Evolutionary conservation across 1,140 invertebrate genomes (phyloP).

Genomic region (Euura saliciscinereae): DNA sequence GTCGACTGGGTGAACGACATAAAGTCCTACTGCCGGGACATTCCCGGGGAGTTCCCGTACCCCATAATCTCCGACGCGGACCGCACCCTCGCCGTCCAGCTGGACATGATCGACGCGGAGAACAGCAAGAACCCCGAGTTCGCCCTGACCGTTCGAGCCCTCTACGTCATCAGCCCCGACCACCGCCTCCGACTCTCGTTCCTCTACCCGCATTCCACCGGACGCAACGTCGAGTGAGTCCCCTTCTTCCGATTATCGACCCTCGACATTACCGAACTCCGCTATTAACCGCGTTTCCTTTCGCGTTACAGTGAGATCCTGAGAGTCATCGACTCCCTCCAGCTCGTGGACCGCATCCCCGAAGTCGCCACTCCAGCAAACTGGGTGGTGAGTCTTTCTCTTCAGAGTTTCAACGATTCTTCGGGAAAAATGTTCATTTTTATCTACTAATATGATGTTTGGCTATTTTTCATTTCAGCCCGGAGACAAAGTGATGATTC

Average conservation of each 20-base stretch:
- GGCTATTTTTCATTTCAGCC: constrained; percentile 61
- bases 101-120: constrained; percentile 83
- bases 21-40: constrained; percentile 73
- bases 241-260: neutral
- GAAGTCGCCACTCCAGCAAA: constrained; percentile 85
- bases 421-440: no score
- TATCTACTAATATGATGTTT: neutral
- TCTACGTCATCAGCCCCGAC: constrained; percentile 88
- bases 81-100: constrained; percentile 74
- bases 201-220: constrained; percentile 89
- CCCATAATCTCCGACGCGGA: constrained; percentile 88
- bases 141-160: constrained; percentile 80
- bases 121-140: constrained; percentile 69
- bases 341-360: constrained; percentile 74
- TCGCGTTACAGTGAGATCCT: neutral
- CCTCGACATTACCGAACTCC: neutral
- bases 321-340: constrained; percentile 77
- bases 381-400: constrained; percentile 73
- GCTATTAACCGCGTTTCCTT: neutral
- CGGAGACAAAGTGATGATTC: constrained; percentile 83
- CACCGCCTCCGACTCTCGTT: constrained; percentile 86
- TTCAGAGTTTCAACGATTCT: no score
- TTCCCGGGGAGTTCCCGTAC: constrained; percentile 76
- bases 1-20: constrained; percentile 84
- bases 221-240: constrained; percentile 89